phyloP scores from a whole-genome alignment of 2,888 invertebrate genomes.

The Synanthedon myopaeformis region DNA sequence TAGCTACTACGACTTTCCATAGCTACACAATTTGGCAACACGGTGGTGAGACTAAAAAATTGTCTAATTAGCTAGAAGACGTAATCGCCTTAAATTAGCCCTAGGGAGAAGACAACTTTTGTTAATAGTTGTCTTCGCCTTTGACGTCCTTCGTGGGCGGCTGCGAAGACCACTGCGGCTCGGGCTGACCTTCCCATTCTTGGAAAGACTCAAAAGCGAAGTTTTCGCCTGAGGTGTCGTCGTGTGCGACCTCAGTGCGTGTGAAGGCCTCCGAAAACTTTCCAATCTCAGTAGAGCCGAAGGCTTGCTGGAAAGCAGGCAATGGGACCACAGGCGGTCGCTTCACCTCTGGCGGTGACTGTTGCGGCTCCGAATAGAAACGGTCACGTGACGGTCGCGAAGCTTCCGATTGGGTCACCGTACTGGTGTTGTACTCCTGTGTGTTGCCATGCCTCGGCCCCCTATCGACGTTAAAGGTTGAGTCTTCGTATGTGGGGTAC shows the following conservation, averaged over 20 bases:
- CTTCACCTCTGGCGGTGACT: conserved; percentile 42
- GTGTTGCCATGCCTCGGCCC: conserved; percentile 23
- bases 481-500: conserved; percentile 45
- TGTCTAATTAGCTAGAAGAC: conserved; percentile 61
- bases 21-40: conserved; percentile 65
- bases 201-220: conserved; percentile 51
- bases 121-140: conserved; percentile 61
- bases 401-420: conserved; percentile 12
- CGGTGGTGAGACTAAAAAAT: conserved; percentile 63
- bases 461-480: conserved; percentile 32
- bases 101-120: conserved; percentile 32
- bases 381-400: conserved; percentile 7
- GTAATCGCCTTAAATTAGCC: conserved; percentile 41
- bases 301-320: conserved; percentile 87
- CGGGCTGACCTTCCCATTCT: conserved; percentile 53
- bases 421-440: conserved; percentile 23
- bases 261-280: conserved; percentile 81
- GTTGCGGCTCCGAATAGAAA: conserved; percentile 28
- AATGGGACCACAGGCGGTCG: conserved; percentile 71
- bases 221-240: conserved; percentile 41
- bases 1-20: conserved; percentile 50
- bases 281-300: conserved; percentile 89
- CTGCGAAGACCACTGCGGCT: conserved; percentile 51
- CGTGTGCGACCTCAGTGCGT: conserved; percentile 65
- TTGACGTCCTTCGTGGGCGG: conserved; percentile 52